A percentile compares a stretch with the other conserved stretches of the same genome.
These are phyloP conservation scores for Euzophera pinguis DNA, from an alignment of 2,888 invertebrate species.

Conservation along the genomic window DNA sequence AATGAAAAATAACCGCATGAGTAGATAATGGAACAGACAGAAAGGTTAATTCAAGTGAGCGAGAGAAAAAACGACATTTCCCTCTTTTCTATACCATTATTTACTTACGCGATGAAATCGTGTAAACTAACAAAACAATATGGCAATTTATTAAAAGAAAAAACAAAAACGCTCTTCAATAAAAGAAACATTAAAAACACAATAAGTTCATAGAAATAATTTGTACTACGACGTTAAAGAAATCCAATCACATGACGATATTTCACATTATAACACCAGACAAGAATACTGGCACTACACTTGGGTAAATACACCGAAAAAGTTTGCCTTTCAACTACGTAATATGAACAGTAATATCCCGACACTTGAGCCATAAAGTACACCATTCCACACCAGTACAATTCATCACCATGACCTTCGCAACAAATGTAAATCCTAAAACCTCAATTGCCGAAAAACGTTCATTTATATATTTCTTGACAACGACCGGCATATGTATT, in stretches of 20 bases:
- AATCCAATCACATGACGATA: not conserved
- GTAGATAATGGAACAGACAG: no score
- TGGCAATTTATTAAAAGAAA: slow-evolving; percentile 5
- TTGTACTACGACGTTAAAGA: slow-evolving; percentile 43
- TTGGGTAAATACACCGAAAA: not conserved
- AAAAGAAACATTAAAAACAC: slow-evolving; percentile 3
- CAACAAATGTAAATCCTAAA: no score
- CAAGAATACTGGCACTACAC: not conserved
- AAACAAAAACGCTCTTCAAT: not conserved
- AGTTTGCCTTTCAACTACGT: not conserved
- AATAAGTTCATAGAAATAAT: slow-evolving; percentile 30
- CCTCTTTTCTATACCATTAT: no score
- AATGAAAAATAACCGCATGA: no score
- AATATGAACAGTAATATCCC: slow-evolving; percentile 1
- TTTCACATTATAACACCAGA: slow-evolving; percentile 1
- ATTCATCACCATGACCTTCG: not conserved
- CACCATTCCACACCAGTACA: not conserved
- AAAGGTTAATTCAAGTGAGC: no score
- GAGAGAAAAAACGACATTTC: no score
- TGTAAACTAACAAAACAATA: not conserved
- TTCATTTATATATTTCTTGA: no score
- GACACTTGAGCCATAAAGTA: not conserved
- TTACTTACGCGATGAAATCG: not conserved
- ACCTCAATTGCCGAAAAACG: no score
- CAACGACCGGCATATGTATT: no score